These are phyloP conservation scores for Pygathrix nemaeus DNA, from an alignment of 2,113 vertebrate genomes.

Conservation along the genomic window DNA sequence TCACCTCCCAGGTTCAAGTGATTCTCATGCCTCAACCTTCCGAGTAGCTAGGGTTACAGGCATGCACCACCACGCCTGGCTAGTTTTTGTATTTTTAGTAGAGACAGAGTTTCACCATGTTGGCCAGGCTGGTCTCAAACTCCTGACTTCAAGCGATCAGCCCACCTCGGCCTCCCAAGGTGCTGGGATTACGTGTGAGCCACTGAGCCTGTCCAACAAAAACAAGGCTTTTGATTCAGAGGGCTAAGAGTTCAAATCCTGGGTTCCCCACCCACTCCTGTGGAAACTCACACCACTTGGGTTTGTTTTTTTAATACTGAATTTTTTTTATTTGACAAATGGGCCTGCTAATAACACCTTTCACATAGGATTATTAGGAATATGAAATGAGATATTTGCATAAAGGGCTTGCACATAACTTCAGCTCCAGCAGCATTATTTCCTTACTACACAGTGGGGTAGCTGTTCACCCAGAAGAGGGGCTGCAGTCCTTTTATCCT, in stretches of 20 bases:
- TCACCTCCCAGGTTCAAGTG: too few relatives aligned
- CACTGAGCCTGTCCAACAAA: too few relatives aligned
- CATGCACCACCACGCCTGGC: too few relatives aligned
- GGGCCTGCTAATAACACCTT: background rate
- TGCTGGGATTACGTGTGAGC: too few relatives aligned
- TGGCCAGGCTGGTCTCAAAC: too few relatives aligned
- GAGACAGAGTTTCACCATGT: too few relatives aligned
- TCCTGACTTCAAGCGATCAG: too few relatives aligned
- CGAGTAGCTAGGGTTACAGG: too few relatives aligned
- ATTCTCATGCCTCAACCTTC: too few relatives aligned
- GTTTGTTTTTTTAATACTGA: background rate
- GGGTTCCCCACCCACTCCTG: background rate
- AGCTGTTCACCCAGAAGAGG: background rate
- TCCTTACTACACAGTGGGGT: background rate
- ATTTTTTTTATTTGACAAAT: background rate
- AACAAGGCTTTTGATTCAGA: background rate
- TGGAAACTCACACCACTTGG: background rate
- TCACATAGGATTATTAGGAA: too few relatives aligned
- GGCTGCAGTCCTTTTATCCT: background rate
- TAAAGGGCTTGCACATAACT: background rate
- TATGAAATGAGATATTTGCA: background rate
- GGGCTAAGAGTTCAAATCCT: background rate
- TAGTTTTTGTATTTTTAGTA: too few relatives aligned
- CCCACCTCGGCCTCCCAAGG: too few relatives aligned
- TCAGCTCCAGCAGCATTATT: background rate